Evolutionary conservation across 2,888 invertebrate species (phyloP).

Genomic region (Leucophenga montana): DNA sequence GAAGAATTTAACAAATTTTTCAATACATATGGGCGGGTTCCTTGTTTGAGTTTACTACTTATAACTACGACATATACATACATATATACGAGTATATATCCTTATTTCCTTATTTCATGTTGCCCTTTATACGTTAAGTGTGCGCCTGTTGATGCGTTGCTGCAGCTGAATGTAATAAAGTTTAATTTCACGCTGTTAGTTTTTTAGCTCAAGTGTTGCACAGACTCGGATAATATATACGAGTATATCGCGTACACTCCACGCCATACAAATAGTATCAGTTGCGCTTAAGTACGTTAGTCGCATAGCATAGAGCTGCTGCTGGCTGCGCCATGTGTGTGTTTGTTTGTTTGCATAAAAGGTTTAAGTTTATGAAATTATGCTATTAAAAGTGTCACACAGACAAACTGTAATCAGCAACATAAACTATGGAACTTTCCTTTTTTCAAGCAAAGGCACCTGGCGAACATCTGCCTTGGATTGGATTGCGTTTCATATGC

Average conservation of each 20-base stretch:
- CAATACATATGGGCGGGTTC: too few relatives aligned
- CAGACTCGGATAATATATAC: neutral
- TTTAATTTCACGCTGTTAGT: conserved; percentile 58
- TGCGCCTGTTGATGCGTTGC: conserved; percentile 8
- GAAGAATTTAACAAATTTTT: too few relatives aligned
- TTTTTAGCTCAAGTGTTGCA: conserved; percentile 42
- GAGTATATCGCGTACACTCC: too few relatives aligned
- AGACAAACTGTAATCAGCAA: neutral
- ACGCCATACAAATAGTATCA: conserved; percentile 1
- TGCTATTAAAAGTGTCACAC: conserved; percentile 3
- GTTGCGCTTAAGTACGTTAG: too few relatives aligned
- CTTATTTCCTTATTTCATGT: neutral
- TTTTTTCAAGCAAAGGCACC: too few relatives aligned
- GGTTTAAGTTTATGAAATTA: conserved; percentile 19
- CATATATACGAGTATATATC: too few relatives aligned
- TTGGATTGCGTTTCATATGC: too few relatives aligned
- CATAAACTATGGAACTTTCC: too few relatives aligned
- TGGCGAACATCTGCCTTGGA: neutral
- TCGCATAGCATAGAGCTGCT: too few relatives aligned
- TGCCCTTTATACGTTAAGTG: neutral
- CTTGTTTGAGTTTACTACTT: too few relatives aligned
- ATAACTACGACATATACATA: too few relatives aligned
- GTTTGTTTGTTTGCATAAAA: conserved; percentile 1
- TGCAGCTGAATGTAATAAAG: conserved; percentile 41
- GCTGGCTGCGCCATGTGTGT: neutral